Conservation (phyloP, 2,113 vertebrate genomes). For the Mus pahari region DNA sequence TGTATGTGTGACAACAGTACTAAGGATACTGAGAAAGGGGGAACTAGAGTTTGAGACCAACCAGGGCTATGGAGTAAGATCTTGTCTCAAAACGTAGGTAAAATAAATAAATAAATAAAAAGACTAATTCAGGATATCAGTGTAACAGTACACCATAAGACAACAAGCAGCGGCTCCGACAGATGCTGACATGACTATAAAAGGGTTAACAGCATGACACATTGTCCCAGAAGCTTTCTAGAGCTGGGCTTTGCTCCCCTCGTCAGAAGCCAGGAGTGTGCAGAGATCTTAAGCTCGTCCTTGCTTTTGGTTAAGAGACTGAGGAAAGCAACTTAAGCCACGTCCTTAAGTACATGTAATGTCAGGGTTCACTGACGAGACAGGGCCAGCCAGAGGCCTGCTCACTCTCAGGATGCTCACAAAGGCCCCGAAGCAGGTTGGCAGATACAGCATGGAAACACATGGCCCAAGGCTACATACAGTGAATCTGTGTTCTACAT, state of each 20-base stretch:
- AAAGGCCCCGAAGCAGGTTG: background rate
- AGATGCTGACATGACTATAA: background rate
- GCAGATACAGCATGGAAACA: background rate
- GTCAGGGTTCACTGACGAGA: background rate
- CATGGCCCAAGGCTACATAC: background rate
- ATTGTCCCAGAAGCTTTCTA: background rate
- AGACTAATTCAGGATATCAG: background rate
- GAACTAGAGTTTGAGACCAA: background rate
- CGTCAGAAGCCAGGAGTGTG: background rate
- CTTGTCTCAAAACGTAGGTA: background rate
- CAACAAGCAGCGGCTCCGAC: background rate
- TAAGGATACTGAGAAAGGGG: background rate
- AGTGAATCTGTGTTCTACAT: background rate
- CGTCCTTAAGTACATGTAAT: background rate
- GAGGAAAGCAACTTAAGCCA: background rate
- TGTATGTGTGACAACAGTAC: background rate
- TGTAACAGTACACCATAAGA: background rate
- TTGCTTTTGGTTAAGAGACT: background rate
- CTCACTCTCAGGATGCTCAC: background rate
- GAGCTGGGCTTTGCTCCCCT: background rate
- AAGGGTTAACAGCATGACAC: background rate
- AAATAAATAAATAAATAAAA: background rate
- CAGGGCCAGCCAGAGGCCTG: background rate
- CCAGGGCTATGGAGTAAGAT: background rate
- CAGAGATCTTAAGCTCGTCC: background rate